Evolutionary conservation across 2,797 vertebrate genomes (phyloP).

Genomic region (Silurus aristotelis): DNA sequence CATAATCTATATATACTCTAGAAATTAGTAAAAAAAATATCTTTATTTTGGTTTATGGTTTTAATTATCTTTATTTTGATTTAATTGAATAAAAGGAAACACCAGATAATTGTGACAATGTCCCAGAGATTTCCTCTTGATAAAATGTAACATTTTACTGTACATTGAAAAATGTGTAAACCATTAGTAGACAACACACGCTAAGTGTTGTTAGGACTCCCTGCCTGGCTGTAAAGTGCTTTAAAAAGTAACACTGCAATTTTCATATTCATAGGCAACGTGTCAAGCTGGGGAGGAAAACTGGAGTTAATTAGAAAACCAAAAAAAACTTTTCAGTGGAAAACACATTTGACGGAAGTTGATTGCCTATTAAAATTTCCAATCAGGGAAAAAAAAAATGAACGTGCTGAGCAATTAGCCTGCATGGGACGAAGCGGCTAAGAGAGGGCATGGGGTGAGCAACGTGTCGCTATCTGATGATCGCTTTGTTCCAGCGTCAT

Average conservation of each 20-base stretch:
- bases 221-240: slow-evolving; percentile 39
- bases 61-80: not conserved
- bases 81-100: not conserved
- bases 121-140: not conserved
- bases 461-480: slow-evolving; percentile 50
- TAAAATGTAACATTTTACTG: not conserved
- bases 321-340: slow-evolving; percentile 47
- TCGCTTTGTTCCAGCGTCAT: slow-evolving; percentile 48
- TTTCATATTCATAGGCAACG: slow-evolving; percentile 49
- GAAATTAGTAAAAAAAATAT: not conserved
- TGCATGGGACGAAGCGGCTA: slow-evolving; percentile 55
- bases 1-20: too few relatives aligned
- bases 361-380: slow-evolving; percentile 56
- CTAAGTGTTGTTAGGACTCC: slow-evolving; percentile 18
- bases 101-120: not conserved
- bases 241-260: slow-evolving; percentile 30
- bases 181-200: not conserved
- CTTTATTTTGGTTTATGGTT: not conserved
- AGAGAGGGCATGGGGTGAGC: slow-evolving; percentile 54
- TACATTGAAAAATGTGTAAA: slow-evolving; percentile 6
- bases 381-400: slow-evolving; percentile 51
- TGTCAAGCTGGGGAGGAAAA: slow-evolving; percentile 46
- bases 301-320: slow-evolving; percentile 52
- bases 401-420: slow-evolving; percentile 52
- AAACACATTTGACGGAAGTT: slow-evolving; percentile 50